Base-by-base conservation (phyloP, 2,113 vertebrate genomes). In the Silurus glanis region DNA sequence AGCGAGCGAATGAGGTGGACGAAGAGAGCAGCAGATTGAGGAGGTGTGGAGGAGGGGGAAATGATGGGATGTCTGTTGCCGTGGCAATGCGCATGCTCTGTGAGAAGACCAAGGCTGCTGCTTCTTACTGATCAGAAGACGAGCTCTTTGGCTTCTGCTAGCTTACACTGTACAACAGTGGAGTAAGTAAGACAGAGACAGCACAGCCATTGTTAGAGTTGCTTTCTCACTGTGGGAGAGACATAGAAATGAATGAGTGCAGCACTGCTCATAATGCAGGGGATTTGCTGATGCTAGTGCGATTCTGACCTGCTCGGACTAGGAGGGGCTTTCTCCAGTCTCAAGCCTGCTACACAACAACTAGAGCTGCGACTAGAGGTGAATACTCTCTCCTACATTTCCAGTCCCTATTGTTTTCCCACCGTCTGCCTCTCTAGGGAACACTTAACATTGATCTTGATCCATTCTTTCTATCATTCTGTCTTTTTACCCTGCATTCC, bases 61-160 rank as follows among this genome's bases (percentile, higher is more conserved):
- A 83, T 85, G 84, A 89, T 85, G 80, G 62, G 91, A 84, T 72
- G 92, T 93, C 91, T 91, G 91, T 93, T 90, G 78, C 90, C 81
- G 88, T 74, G 86, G 91, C 88, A 85, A 89, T 92, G 94, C 93
- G 92, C 94, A 95, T 90, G 87, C 94, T 93, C 93, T 7, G 89
- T 91, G 85, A 49, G 90, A 74, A 89, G 61, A 51, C 90, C 67
- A 85, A 64, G 92, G 86, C 84, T 91, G 89, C 90, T 91, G 59
- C 80, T 91, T 89, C 89, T 91, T 91, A 94, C 93, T 94, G 94
- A 94, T 91, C 93, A 92, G 91, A 93, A 93, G 93, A 92, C 92
- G 91, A 91, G 91, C 84, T 84, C 89, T 89, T 90, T 90, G 89
- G 9, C 62, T 87, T 86, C 64, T 37, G 64, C 87, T 59, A 64